These are phyloP conservation scores for Oscheius onirici DNA, from an alignment of 2,888 invertebrate species.

Conservation along the genomic window DNA sequence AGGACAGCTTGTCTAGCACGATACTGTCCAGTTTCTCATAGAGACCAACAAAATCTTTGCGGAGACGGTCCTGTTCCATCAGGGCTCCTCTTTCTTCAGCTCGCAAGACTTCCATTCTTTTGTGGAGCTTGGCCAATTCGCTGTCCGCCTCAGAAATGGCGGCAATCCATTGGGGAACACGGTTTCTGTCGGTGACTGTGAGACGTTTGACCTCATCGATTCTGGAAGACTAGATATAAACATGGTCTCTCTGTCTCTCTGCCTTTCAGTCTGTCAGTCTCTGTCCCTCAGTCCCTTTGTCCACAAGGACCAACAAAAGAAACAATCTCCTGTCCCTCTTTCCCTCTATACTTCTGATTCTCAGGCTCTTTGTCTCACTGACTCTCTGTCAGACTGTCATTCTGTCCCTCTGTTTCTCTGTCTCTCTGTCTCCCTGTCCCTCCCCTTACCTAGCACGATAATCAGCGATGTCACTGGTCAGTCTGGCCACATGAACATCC, in stretches of 20 bases:
- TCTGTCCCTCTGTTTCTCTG: background rate
- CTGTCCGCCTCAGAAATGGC: conserved; percentile 9
- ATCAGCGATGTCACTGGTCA: conserved; percentile 11
- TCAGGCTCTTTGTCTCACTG: too few relatives aligned
- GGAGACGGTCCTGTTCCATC: conserved; percentile 6
- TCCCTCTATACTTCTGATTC: too few relatives aligned
- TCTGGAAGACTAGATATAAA: background rate
- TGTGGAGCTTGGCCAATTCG: conserved; percentile 4
- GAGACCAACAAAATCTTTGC: background rate
- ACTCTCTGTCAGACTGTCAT: too few relatives aligned
- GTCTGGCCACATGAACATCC: conserved; percentile 1
- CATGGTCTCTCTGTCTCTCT: background rate
- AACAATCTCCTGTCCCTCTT: too few relatives aligned
- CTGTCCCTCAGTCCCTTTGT: too few relatives aligned
- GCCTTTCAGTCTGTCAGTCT: too few relatives aligned
- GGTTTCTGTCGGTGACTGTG: background rate
- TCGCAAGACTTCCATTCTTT: conserved; percentile 1
- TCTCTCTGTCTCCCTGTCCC: too few relatives aligned
- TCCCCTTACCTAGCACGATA: background rate
- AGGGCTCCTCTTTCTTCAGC: background rate
- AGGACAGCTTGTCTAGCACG: background rate
- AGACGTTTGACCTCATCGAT: conserved; percentile 10
- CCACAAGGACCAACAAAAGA: too few relatives aligned
- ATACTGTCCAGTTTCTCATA: conserved; percentile 5
- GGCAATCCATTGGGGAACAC: conserved; percentile 9